Evolutionary conservation across 1,140 invertebrate genomes (phyloP).

Genomic region (Hormaphis cornu): DNA sequence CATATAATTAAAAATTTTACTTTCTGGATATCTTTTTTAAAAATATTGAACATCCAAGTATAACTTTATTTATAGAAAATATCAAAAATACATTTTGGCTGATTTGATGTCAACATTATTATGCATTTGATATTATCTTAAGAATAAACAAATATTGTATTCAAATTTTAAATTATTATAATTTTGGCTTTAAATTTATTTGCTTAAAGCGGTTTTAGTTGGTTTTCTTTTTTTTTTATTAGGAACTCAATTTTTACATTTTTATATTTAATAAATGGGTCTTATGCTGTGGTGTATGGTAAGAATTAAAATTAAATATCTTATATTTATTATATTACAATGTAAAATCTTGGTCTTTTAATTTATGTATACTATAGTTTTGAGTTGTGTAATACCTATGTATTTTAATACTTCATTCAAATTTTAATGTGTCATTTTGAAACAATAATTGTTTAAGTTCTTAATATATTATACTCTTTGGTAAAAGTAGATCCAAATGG

Average conservation of each 20-base stretch:
- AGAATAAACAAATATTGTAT: background rate
- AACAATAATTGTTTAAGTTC: too few species aligned
- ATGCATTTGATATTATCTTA: background rate
- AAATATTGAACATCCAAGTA: background rate
- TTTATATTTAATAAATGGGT: slow-evolving; percentile 3
- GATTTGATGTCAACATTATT: background rate
- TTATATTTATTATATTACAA: too few species aligned
- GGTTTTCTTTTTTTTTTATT: background rate
- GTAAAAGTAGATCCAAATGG: too few species aligned
- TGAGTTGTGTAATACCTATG: too few species aligned
- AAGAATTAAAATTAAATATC: background rate
- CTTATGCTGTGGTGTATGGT: slow-evolving; percentile 6
- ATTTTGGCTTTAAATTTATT: slow-evolving; percentile 5
- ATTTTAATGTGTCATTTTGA: too few species aligned
- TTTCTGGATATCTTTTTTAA: background rate
- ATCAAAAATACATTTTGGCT: background rate
- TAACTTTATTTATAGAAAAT: background rate
- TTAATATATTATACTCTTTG: too few species aligned
- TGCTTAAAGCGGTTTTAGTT: slow-evolving; percentile 6
- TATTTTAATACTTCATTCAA: too few species aligned
- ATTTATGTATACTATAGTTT: too few species aligned
- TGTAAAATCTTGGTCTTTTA: too few species aligned
- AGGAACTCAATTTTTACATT: background rate
- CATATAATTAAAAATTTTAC: background rate
- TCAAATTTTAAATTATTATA: background rate